Evolutionary conservation across 2,113 vertebrate species (phyloP), one percentile per base, ranked within the genome.

Genomic region (Amphiprion ocellaris): DNA sequence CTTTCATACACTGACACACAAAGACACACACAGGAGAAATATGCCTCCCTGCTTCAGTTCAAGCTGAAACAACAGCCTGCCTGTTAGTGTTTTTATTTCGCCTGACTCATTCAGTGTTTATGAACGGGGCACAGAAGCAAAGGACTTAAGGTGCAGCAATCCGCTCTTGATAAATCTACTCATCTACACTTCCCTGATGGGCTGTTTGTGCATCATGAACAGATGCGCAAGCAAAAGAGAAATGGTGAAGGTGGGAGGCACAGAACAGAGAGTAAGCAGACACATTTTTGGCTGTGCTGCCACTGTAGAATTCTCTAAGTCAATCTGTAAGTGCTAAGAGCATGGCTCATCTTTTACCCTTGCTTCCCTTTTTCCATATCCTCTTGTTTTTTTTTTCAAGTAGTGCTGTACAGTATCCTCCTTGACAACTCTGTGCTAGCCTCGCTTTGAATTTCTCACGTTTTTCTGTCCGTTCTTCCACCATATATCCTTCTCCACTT

Each of bases 31-130:
- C 63, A 47, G 68, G 67, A 84, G 70, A 84, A 63, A 79, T 77
- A 46, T 58, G 62, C 41, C 79, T 86, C 49, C 16, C 56, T 75
- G 65, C 77, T 88, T 87, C 21, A 80, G 37, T 78, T 78, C 64
- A 85, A 84, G 76, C 69, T 89, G 62, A 83, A 87, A 81, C 50
- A 89, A 87, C 80, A 76, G 69, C 56, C 49, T 47, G 47, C n/a
- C 65, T 77, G 49, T 81, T 90, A 63, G 63, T 50, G 58, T 30
- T 66, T 61, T 53, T 64, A 52, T 46, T 54, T 70, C 47, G 61
- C 15, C 26, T 23, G 33, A 82, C 52, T 58, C 24, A 63, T 65
- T 67, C 33, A 41, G 28, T 33, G 11, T 76, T 21, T 52, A 46
- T 56, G 37, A 26, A 44, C 14, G 2, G 26, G 33, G 56, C 4